Evolutionary conservation across 2,113 vertebrate species (phyloP), one percentile per base, ranked within the genome.

Genomic region (Melanerpes formicivorus): DNA sequence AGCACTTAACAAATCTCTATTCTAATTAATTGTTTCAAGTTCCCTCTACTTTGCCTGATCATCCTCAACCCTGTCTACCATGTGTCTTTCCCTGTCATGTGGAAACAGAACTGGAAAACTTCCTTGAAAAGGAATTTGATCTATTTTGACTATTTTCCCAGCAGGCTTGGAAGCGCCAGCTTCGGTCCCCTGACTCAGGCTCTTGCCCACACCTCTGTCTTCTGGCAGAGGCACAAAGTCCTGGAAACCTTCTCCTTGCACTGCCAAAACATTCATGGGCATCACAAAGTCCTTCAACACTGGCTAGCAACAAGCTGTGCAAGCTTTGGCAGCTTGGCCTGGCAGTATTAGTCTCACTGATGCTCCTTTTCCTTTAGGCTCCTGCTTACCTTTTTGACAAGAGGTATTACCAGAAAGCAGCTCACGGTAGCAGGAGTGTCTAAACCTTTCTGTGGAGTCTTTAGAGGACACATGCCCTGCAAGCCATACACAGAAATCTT

Each of bases 391-490:
- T 99, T 98, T 91, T 97, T 98, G 87, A 97, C 78, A 42, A 97
- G 91, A 56, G 98, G 98, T n/a, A 98, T 98, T 2, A 98, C 97
- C 44, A 98, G 94, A 84, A 99, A 98, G 95, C 98, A 99, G 89
- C 98, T 99, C 93, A 99, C 98, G 4, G 98, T 56, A 4, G 98
- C 98, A 0, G 99, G 99, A 72, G 98, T 99, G 91, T 98, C 98
- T 80, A 99, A 89, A 25, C 97, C 97, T 79, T 96, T 99, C 84
- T 98, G 99, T 1, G 99, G 99, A 14, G 96, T 93, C 77, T 97
- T 99, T 30, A 99, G 96, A 14, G 99, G 99, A 90, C 99, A 99
- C 99, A 99, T 99, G 95, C 99, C 99, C 96, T 99, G 99, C 90
- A 99, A 97, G 27, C 96, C 98, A 75, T 99, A 99, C 93, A 99